phyloP scores from a whole-genome alignment of 2,797 vertebrate species.

The Brachyrhaphis roseni region DNA sequence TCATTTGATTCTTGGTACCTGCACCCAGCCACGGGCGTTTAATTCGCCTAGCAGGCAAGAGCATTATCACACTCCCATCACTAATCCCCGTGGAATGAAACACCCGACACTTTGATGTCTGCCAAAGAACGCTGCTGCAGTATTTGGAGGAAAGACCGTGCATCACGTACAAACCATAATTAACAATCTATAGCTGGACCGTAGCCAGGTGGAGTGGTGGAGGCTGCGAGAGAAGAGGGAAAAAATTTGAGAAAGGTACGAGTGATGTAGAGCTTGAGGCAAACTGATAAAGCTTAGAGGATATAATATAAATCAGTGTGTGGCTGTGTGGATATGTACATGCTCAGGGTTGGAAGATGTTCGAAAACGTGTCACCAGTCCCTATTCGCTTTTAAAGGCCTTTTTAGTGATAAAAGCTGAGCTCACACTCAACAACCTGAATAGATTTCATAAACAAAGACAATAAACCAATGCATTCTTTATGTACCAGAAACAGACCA shows the following conservation, averaged over 20 bases:
- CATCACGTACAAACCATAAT: conserved; percentile 71
- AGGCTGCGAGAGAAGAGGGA: conserved; percentile 27
- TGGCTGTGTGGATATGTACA: conserved; percentile 12
- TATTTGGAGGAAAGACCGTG: conserved; percentile 64
- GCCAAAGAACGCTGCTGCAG: conserved; percentile 65
- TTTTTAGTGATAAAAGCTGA: background rate
- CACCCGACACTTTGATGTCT: conserved; percentile 76
- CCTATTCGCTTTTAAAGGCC: background rate
- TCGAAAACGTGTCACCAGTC: background rate
- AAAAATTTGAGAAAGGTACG: conserved; percentile 33
- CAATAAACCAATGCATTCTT: background rate
- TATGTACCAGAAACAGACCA: background rate
- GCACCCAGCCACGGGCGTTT: conserved; percentile 69
- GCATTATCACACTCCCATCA: conserved; percentile 72
- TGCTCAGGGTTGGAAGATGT: background rate
- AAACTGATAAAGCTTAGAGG: conserved; percentile 39
- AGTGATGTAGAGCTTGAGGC: conserved; percentile 53
- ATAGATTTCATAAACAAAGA: background rate
- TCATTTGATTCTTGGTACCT: conserved; percentile 68
- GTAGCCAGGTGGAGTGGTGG: conserved; percentile 61
- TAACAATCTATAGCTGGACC: conserved; percentile 80
- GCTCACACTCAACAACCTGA: background rate
- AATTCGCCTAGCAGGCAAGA: conserved; percentile 63
- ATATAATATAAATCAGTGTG: conserved; percentile 5
- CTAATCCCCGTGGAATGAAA: conserved; percentile 77